Percentiles rank a stretch among this genome's conserved stretches.
Conservation (phyloP, 1,140 invertebrate species). For the Drosophila lowei region DNA sequence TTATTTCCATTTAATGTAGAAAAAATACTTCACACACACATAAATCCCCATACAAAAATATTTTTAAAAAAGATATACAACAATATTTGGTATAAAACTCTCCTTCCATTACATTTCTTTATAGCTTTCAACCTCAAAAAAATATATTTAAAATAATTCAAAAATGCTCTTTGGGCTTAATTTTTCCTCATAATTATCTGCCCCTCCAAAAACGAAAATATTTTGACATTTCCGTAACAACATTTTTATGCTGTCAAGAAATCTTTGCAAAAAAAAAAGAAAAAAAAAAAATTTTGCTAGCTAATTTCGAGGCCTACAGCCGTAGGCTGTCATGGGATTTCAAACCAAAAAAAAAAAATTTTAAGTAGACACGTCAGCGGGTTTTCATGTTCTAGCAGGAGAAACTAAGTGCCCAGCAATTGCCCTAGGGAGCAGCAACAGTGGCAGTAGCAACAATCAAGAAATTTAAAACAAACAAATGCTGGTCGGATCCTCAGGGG, state of each 20-base stretch:
- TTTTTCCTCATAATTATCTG: too few relatives aligned
- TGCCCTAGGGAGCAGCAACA: slow-evolving; percentile 40
- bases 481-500: slow-evolving; percentile 9
- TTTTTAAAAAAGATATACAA: too few relatives aligned
- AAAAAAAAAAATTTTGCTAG: slow-evolving; percentile 27
- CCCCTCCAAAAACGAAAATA: background rate
- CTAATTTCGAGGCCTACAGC: slow-evolving; percentile 66
- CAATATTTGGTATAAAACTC: too few relatives aligned
- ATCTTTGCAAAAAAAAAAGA: slow-evolving; percentile 15
- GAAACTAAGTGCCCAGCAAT: slow-evolving; percentile 74
- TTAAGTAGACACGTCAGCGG: slow-evolving; percentile 79
- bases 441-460: slow-evolving; percentile 36
- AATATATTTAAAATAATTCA: background rate
- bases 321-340: slow-evolving; percentile 63
- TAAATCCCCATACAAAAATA: too few relatives aligned
- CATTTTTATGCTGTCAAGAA: slow-evolving; percentile 46
- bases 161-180: slow-evolving; percentile 1
- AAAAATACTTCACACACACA: too few relatives aligned
- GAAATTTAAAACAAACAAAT: slow-evolving; percentile 71
- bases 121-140: too few relatives aligned
- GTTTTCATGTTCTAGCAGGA: slow-evolving; percentile 57
- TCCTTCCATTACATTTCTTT: too few relatives aligned
- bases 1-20: too few relatives aligned
- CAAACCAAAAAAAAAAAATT: slow-evolving; percentile 45
- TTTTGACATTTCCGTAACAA: slow-evolving; percentile 68